Base-by-base conservation (phyloP, 2,888 invertebrate species). In the Trachelus troglodyta region DNA sequence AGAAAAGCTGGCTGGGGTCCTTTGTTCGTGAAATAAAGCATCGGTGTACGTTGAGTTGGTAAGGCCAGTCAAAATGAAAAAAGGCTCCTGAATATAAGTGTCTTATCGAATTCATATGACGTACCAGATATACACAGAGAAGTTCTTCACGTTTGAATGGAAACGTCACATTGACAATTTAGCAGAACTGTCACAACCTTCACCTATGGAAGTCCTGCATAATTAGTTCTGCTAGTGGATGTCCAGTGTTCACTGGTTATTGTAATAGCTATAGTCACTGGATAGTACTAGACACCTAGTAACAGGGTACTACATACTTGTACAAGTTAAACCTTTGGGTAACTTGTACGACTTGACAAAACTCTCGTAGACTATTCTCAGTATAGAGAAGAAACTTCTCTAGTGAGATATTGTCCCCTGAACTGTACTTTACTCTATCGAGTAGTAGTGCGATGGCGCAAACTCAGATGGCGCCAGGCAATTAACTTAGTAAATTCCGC, bases 401-500 rank as follows among this genome's bases (percentile, higher is more conserved):
- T 33, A 23, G 34, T 4, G 12, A 34, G n/a, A 34, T 34, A 73
- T 73, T 73, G 33, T 34, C 33, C 34, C 12, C 31, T 31, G 30
- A 12, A 23, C 34, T 12, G 73, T 34, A 23, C 56, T 56, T 56
- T 23, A 56, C 23, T 56, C 56, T 56, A 56, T 23, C 56, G 56
- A 56, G 6, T 15, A 56, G 23, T 56, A 6, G 23, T 56, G 56
- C 56, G 23, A 23, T 56, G 15, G 56, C 56, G 56, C 23, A 23
- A 56, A 56, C 56, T 56, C 56, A 15, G 79, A 85, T 83, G 89
- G 86, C 88, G 87, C 86, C 87, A 85, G 89, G 89, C 89, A 89
- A 89, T 89, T 89, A 89, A 87, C 87, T 87, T 86, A 83, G 85
- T 84, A 84, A 87, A 89, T 89, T 89, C 87, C 85, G 82, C 84